These are phyloP conservation scores for Homarus gammarus DNA, from an alignment of 2,888 invertebrate species.

Conservation along the genomic window DNA sequence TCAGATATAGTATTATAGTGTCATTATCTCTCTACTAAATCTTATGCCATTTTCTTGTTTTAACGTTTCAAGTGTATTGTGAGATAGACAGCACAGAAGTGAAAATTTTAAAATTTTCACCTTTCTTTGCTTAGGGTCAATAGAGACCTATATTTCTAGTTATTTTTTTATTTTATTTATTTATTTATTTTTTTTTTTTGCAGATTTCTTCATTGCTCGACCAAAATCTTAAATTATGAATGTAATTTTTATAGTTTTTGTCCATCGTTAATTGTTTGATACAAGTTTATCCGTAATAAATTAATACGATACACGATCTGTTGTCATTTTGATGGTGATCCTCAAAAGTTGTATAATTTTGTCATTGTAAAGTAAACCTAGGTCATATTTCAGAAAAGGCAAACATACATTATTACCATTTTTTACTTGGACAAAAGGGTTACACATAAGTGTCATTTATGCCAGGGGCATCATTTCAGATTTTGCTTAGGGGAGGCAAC, in stretches of 20 bases:
- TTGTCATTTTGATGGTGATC: constrained; percentile 21
- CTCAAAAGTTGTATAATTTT: background rate
- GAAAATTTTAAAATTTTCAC: no score
- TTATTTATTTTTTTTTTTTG: constrained; percentile 26
- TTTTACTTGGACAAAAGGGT: no score
- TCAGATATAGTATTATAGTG: no score
- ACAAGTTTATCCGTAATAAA: background rate
- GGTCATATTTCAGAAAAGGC: no score
- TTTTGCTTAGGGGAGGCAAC: no score
- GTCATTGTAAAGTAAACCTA: background rate
- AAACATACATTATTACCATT: no score
- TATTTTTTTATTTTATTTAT: background rate
- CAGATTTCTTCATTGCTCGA: constrained; percentile 37
- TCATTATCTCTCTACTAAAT: no score
- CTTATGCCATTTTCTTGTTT: no score
- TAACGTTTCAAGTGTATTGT: no score
- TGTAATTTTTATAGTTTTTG: constrained; percentile 7
- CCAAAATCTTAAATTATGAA: constrained; percentile 14
- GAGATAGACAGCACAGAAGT: no score
- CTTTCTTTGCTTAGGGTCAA: background rate
- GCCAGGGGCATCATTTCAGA: no score
- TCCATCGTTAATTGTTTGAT: background rate
- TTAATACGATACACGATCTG: background rate
- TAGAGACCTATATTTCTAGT: background rate
- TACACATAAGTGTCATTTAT: no score